Conservation (phyloP, 2,888 invertebrate genomes). For the Monoplex corrugatus region DNA sequence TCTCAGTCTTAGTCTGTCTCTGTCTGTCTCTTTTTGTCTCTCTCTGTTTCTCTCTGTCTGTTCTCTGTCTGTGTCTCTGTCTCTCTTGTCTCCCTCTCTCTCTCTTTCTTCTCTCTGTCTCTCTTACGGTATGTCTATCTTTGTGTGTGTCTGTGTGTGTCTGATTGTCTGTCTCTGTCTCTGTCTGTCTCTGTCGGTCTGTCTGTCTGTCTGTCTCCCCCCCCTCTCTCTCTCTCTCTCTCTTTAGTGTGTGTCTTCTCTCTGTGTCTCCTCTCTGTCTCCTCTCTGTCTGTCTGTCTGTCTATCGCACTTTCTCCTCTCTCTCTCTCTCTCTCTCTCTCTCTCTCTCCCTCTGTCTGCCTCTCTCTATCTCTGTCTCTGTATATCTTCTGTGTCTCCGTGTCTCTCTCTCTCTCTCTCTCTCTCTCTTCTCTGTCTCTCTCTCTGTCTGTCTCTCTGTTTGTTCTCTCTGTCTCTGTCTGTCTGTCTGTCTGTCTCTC, state of each 20-base stretch:
- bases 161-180: neutral
- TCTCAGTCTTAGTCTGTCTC: neutral
- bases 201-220: too few relatives aligned
- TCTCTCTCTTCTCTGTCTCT: neutral
- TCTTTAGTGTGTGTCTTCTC: too few relatives aligned
- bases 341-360: too few relatives aligned
- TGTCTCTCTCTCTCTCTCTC: too few relatives aligned
- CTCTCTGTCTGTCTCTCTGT: neutral
- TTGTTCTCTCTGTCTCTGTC: too few relatives aligned
- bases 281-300: neutral
- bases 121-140: neutral
- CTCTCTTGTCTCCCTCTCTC: constrained; percentile 10
- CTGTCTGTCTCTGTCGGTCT: neutral
- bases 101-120: neutral
- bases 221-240: too few relatives aligned
- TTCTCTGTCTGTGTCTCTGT: neutral
- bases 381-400: too few relatives aligned
- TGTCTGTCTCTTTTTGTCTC: neutral
- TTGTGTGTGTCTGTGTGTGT: neutral
- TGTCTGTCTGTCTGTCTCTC: too few relatives aligned
- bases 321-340: neutral
- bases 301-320: neutral
- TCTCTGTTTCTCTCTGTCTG: neutral
- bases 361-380: too few relatives aligned
- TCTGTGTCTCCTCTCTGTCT: too few relatives aligned